Percentiles rank a stretch among this genome's conserved stretches.
Conservation (phyloP, 1,140 invertebrate species). For the Drosophila nannoptera region DNA sequence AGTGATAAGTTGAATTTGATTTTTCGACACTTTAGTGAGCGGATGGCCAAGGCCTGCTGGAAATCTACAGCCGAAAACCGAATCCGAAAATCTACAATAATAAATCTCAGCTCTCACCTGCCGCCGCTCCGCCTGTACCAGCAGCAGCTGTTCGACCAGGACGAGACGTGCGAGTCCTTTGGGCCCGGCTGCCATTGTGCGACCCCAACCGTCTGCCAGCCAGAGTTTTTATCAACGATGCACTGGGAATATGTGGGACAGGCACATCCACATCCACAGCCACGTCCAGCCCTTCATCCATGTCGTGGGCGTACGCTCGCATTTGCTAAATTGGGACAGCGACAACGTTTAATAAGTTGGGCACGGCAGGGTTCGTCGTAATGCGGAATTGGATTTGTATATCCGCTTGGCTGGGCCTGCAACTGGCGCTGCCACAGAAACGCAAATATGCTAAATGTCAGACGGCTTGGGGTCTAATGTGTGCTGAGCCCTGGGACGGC, state of each 20-base stretch:
- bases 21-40: background rate
- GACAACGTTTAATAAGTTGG: constrained; percentile 76
- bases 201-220: constrained; percentile 34
- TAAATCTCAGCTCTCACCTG: constrained; percentile 45
- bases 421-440: constrained; percentile 65
- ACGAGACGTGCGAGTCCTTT: constrained; percentile 58
- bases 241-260: constrained; percentile 3
- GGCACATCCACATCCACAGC: background rate
- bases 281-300: background rate
- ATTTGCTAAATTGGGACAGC: constrained; percentile 71
- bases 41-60: constrained; percentile 6
- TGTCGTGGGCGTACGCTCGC: constrained; percentile 41
- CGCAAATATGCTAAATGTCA: constrained; percentile 77
- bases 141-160: constrained; percentile 65
- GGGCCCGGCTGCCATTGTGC: constrained; percentile 65
- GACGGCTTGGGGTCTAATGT: constrained; percentile 15
- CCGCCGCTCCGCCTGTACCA: constrained; percentile 37
- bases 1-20: background rate
- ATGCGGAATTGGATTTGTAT: constrained; percentile 74
- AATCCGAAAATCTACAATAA: background rate
- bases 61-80: background rate
- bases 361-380: constrained; percentile 63
- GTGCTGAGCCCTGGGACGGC: background rate
- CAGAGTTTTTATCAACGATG: constrained; percentile 55
- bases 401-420: constrained; percentile 40